Conservation (phyloP, 92 coral and sea anemone genomes). For the Porites cylindrica region DNA sequence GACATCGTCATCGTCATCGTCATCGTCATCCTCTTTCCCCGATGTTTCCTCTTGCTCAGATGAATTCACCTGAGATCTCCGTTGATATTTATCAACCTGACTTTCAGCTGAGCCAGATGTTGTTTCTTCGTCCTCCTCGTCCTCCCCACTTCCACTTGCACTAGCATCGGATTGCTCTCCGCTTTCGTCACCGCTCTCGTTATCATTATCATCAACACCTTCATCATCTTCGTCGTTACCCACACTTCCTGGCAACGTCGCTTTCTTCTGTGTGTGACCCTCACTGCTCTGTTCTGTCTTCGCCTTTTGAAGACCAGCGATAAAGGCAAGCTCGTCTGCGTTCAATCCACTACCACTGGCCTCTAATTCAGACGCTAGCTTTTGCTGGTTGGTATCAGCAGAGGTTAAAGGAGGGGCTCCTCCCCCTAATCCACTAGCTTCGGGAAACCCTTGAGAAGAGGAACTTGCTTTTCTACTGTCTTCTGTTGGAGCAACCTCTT, state of each 20-base stretch:
- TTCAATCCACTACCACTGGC: conserved; percentile 58
- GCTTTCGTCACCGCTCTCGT: conserved; percentile 28
- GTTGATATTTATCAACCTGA: conserved; percentile 16
- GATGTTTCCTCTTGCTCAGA: not conserved
- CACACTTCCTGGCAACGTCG: conserved; percentile 88
- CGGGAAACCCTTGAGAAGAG: not conserved
- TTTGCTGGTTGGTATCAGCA: conserved; percentile 35
- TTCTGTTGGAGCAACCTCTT: conserved; percentile 4
- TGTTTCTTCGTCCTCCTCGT: not conserved
- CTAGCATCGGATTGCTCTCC: conserved; percentile 52
- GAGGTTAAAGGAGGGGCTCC: conserved; percentile 29
- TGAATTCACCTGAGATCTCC: conserved; percentile 21
- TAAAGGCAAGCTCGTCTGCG: conserved; percentile 94
- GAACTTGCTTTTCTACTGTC: conserved; percentile 15
- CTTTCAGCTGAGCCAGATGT: conserved; percentile 40
- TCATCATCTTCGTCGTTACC: conserved; percentile 78
- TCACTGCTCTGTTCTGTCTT: conserved; percentile 64
- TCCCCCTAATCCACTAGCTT: conserved; percentile 40
- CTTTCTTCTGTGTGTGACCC: conserved; percentile 11
- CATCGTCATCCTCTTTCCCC: conserved; percentile 28
- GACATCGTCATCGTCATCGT: conserved; percentile 58
- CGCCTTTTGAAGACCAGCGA: conserved; percentile 87
- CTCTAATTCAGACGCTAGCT: conserved; percentile 46
- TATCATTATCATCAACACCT: conserved; percentile 55
- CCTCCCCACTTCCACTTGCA: conserved; percentile 42